These are phyloP conservation scores for Cydia splendana DNA, from an alignment of 1,140 invertebrate species.

Conservation along the genomic window DNA sequence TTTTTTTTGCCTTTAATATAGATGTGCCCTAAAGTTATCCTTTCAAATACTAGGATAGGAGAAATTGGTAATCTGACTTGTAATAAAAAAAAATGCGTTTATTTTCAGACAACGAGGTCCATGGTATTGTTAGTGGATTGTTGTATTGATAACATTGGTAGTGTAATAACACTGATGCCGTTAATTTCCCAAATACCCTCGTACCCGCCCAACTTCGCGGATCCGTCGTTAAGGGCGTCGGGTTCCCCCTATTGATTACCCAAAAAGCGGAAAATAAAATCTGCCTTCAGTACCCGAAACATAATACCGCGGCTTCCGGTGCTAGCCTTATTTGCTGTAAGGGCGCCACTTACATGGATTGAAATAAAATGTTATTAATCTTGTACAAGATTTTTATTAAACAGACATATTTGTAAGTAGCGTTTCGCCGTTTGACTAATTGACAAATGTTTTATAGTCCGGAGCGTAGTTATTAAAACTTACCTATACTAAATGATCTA, in stretches of 20 bases:
- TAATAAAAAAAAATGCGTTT: too few relatives aligned
- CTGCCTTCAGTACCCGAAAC: conserved; percentile 55
- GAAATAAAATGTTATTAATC: not conserved
- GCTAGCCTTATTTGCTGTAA: conserved; percentile 15
- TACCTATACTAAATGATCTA: too few relatives aligned
- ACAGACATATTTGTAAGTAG: not conserved
- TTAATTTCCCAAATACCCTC: conserved; percentile 30
- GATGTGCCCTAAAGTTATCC: too few relatives aligned
- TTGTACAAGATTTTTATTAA: conserved; percentile 10
- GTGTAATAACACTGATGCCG: not conserved
- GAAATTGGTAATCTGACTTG: too few relatives aligned
- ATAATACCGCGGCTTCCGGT: conserved; percentile 56
- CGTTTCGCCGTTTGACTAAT: too few relatives aligned
- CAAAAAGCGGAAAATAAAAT: conserved; percentile 80
- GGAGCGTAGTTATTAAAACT: too few relatives aligned
- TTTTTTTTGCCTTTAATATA: too few relatives aligned
- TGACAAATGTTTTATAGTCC: too few relatives aligned
- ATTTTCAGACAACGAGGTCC: too few relatives aligned
- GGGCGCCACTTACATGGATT: conserved; percentile 21
- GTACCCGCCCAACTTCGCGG: conserved; percentile 34
- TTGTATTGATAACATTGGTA: too few relatives aligned
- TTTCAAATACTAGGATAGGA: too few relatives aligned
- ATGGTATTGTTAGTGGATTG: too few relatives aligned
- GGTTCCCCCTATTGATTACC: conserved; percentile 78
- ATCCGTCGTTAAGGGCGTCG: conserved; percentile 66